Base-by-base conservation (phyloP, 2,888 invertebrate genomes). In the Beris morrisii region DNA sequence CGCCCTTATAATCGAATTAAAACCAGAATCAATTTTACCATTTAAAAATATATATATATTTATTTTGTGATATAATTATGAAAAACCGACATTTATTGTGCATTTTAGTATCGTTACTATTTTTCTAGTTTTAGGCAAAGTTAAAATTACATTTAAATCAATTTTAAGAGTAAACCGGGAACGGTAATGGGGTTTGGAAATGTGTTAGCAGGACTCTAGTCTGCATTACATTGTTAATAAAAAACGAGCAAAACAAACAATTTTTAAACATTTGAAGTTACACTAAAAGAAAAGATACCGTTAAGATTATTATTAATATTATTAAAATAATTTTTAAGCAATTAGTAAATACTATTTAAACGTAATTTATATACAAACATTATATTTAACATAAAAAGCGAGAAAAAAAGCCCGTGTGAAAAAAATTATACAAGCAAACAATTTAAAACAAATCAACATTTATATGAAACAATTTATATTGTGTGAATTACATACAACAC, bases 321-420 rank as follows among this genome's bases (percentile, higher is more conserved):
- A 59, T 59, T 59, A 46, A 46, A 44, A n/a, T 44, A 46, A 38
- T 38, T 38, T 28, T 59, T 59, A 59, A 59, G 48, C 46, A 59
- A 48, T 48, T 59, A 59, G 58, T 59, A 15, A 56, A 56, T 43
- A 59, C 46, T 59, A 59, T 59, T 59, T 59, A 59, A 57, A 54
- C 4, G 28, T 44, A 59, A 48, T 11, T 59, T 46, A 30, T 59
- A 46, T 59, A 59, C 46, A 59, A 44, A 56, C 54, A 54, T 9
- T 28, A n/a, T 54, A 54, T 12, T 30, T 54, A 30, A 4, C 30
- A 54, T 54, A 30, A 31, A 30, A 59, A 43, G 46, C 30, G 31
- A 59, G 12, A 5, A 53, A 9, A 46, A n/a, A 32, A 45, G 30
- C n/a, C n/a, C 45, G 12, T 12, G 22, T 22, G 22, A 22, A 15